Conservation (phyloP, 2,113 vertebrate genomes). For the Rhinogobius similis region DNA sequence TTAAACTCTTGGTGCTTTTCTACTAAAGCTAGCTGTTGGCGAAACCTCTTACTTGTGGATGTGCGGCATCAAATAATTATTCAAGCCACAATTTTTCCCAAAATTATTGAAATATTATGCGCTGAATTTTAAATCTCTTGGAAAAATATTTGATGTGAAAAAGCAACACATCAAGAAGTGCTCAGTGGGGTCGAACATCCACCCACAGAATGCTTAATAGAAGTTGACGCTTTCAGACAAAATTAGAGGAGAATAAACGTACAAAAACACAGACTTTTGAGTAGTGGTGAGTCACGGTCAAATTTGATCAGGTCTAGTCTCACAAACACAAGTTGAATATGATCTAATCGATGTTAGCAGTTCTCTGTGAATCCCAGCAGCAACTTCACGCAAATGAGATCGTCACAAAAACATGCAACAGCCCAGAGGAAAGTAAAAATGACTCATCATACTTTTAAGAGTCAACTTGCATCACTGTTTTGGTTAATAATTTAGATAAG, state of each 20-base stretch:
- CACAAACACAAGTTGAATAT: background rate
- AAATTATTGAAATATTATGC: background rate
- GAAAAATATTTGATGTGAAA: background rate
- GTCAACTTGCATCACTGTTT: background rate
- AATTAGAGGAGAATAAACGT: background rate
- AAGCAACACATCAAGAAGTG: background rate
- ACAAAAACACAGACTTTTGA: no score
- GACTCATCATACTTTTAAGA: background rate
- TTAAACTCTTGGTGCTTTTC: no score
- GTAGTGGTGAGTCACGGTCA: background rate
- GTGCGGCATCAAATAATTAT: no score
- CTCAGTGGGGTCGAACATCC: slow-evolving; percentile 4
- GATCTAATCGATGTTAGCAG: background rate
- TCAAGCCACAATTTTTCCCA: no score
- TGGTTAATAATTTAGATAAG: background rate
- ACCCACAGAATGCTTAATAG: background rate
- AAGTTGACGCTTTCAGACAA: background rate
- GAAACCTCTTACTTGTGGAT: background rate
- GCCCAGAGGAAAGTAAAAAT: background rate
- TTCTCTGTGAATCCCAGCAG: slow-evolving; percentile 33
- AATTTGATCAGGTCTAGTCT: background rate
- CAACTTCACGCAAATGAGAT: slow-evolving; percentile 36
- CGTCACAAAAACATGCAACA: slow-evolving; percentile 14
- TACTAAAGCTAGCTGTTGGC: no score
- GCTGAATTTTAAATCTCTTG: background rate